Percentiles rank a stretch among this genome's conserved stretches.
Evolutionary conservation across 1,140 invertebrate genomes (phyloP).

Genomic region (Metopolophium dirhodum): DNA sequence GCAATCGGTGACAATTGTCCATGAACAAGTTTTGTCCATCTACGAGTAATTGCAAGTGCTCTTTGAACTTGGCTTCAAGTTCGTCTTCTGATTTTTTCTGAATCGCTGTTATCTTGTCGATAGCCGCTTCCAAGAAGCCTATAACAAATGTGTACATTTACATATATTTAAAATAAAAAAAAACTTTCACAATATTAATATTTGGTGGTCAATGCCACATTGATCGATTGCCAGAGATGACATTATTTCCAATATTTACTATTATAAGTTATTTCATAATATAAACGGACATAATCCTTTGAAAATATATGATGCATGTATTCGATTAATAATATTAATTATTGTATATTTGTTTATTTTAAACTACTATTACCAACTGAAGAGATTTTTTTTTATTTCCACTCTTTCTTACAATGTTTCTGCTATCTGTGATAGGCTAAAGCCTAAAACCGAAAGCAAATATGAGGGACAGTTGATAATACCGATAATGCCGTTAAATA

Average conservation of each 20-base stretch:
- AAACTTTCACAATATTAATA: neutral
- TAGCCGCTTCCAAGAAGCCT: constrained; percentile 35
- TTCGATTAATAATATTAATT: neutral
- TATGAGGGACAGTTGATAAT: no score
- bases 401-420: no score
- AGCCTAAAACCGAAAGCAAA: no score
- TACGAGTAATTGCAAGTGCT: constrained; percentile 20
- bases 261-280: neutral
- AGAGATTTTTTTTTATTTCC: no score
- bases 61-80: constrained; percentile 45
- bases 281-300: neutral
- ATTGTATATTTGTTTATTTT: neutral
- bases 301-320: neutral
- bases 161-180: no score
- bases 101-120: neutral
- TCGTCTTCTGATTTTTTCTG: constrained; percentile 50
- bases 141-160: neutral
- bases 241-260: neutral
- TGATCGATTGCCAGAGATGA: neutral
- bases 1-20: constrained; percentile 46
- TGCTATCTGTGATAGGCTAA: no score
- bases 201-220: neutral
- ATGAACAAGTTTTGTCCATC: constrained; percentile 48
- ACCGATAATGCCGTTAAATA: no score
- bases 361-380: no score